Base-by-base conservation (phyloP, 2,797 vertebrate genomes). In the Argya squamiceps region DNA sequence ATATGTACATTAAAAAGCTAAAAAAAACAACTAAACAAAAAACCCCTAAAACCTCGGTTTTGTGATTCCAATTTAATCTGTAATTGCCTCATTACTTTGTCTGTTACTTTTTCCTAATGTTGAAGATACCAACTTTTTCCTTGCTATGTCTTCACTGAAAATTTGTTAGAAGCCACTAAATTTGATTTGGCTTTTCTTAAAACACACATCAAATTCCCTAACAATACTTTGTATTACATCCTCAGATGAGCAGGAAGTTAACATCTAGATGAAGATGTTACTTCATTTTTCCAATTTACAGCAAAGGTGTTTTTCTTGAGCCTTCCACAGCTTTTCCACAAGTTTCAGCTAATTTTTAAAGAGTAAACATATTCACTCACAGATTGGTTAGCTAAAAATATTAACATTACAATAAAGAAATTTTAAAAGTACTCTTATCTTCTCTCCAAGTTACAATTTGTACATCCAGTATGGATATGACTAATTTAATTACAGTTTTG, bases 81-180 rank as follows among this genome's bases (percentile, higher is more conserved):
- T 30, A 65, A 58, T 76, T 41, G 24, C 7, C 5, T 56, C 14
- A 62, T 52, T 52, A n/a, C 6, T 46, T 47, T 39, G 10, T 32
- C 2, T 0, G 0, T 15, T 56, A 36, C 39, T 68, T 89, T 59
- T 64, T 44, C 23, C 19, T 29, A n/a, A 36, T 60, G 5, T 34
- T 16, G 32, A 47, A 62, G 27, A 49, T 16, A 13, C 1, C 12
- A 58, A 14, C 2, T 2, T 74, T 62, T 85, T 53, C 20, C 11
- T 29, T 26, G 4, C 3, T 58, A 15, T 44, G 18, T 49, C 12
- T 52, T 90, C 20, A 41, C 17, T 15, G 23, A 58, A 62, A 46
- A 4, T 17, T 41, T 56, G 8, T 41, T 70, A 62, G 26, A 85
- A 84, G 53, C 6, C 30, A 37, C 18, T n/a, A 76, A 58, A 49